Conservation (phyloP, 1,140 invertebrate species). For the Magallana gigas region DNA sequence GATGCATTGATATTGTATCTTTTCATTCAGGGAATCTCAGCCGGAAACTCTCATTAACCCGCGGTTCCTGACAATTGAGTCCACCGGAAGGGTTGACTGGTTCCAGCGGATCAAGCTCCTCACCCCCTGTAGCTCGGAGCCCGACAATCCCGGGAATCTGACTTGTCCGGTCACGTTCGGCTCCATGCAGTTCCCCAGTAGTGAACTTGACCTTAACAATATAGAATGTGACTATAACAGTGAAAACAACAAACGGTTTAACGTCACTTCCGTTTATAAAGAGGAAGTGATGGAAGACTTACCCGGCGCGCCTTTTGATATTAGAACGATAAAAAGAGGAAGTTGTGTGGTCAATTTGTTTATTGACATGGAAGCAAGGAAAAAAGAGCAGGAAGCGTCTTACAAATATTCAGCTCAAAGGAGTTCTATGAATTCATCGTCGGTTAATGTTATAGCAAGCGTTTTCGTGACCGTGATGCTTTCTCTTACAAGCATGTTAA, state of each 20-base stretch:
- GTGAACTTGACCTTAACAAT: background rate
- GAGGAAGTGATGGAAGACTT: background rate
- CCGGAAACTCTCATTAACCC: background rate
- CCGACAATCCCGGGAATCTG: background rate
- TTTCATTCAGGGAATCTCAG: background rate
- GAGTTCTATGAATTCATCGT: background rate
- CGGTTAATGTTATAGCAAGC: background rate
- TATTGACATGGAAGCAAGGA: background rate
- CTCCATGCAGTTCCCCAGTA: slow-evolving; percentile 8
- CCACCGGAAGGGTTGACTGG: background rate
- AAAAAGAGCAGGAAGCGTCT: background rate
- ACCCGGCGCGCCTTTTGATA: background rate
- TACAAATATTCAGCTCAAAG: background rate
- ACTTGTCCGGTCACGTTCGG: background rate
- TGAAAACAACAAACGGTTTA: background rate
- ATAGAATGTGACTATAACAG: background rate
- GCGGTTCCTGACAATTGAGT: background rate
- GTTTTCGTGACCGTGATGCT: background rate
- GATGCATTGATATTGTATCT: background rate
- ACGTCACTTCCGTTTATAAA: background rate
- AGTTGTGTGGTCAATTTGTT: background rate
- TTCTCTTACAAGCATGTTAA: background rate
- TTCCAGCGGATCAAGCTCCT: slow-evolving; percentile 5
- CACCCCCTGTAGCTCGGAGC: background rate
- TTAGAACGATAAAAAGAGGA: background rate